Evolutionary conservation across 2,888 invertebrate genomes (phyloP), one percentile per base, ranked within the genome.

Genomic region (Ennomos quercinarius): DNA sequence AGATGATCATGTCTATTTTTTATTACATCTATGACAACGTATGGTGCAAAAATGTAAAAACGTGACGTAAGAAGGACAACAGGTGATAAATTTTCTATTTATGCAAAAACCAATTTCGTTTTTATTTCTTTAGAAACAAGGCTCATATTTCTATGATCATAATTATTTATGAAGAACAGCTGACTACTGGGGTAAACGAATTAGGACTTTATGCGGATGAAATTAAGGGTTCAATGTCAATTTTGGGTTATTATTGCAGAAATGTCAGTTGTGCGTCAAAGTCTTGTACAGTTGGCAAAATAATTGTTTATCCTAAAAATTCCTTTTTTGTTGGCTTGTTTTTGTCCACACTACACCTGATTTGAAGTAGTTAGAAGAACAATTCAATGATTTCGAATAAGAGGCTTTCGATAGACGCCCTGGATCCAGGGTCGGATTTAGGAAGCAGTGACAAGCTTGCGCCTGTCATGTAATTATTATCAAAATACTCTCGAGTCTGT

Each of bases 221-320:
- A 38, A 41, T n/a, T 38, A 55, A 42, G 34, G 42, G 38, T 9
- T 48, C 43, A 27, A 6, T 36, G 10, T 9, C 11, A 13, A 47
- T 41, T 17, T 41, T 9, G 6, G 10, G 49, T 52, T 42, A 51
- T 62, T 56, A 53, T 53, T 49, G 42, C 41, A 39, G 8, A 61
- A 52, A 63, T 60, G 55, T 57, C 52, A 60, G 50, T 50, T 48
- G 47, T 53, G 46, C 49, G 27, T 38, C 47, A 52, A 42, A 40
- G 5, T 45, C 9, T 41, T 11, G 63, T 61, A 61, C 57, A 35
- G 27, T 53, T n/a, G 17, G 35, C 27, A 55, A 39, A 53, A 27
- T 27, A 27, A 27, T 6, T 27, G 0, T 27, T 17, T 17, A 17
- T 17, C 17, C 17, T 17, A 17, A 17, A 17, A 17, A n/a, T n/a